Evolutionary conservation across 2,113 vertebrate species (phyloP), one percentile per base, ranked within the genome.

Genomic region (Panurus biarmicus): DNA sequence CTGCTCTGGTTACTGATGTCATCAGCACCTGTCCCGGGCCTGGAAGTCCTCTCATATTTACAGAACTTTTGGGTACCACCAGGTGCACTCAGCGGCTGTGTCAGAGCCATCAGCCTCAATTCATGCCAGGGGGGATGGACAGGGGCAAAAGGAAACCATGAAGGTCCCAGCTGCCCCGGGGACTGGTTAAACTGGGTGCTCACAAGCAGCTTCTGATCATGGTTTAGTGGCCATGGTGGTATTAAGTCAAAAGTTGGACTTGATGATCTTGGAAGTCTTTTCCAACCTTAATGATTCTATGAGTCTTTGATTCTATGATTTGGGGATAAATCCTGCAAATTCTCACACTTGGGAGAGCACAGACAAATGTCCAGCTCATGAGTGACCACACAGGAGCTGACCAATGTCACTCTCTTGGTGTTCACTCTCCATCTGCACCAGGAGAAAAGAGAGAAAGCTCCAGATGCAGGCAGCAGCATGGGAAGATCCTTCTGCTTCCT

Each of bases 311-410:
- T 31, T 48, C 35, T 33, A 12, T 35, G 31, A 33, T 69, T 17
- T 28, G 35, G 33, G 38, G 33, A 19, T 61, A 78, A 71, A 22
- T 48, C 48, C 28, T 54, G 15, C 20, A 64, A 74, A 70, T 60
- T 45, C 66, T 29, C 33, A 33, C 0, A 4, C 17, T 61, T 28
- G 36, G 54, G 40, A 89, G 57, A 70, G 71, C 10, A 25, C 14
- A 75, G 45, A 47, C 28, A 73, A 86, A 71, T 3, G 11, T 67
- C 62, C 48, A 57, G 45, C 42, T 85, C 57, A 45, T 0, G 9
- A 23, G 17, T 0, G 2, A 70, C 51, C 25, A 14, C 1, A 1
- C 0, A 1, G 24, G 54, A 87, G 31, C 26, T 67, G 82, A 50
- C 19, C 40, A 35, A 13, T 1, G 65, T 19, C 11, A 1, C 12